Percentiles rank a stretch among this genome's conserved stretches.
Evolutionary conservation across 2,888 invertebrate genomes (phyloP).

Genomic region (Eulithis testata): DNA sequence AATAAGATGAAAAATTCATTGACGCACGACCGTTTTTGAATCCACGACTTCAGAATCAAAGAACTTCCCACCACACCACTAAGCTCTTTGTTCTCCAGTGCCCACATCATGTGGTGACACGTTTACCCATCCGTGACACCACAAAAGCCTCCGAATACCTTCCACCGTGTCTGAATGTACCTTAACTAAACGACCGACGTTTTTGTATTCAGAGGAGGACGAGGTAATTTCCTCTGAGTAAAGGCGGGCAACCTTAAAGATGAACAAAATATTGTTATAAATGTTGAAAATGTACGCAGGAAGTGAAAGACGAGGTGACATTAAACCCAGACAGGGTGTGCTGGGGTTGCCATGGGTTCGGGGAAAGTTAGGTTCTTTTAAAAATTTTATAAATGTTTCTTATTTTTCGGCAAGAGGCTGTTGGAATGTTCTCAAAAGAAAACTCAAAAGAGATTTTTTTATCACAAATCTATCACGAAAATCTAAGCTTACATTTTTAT

Average conservation of each 20-base stretch:
- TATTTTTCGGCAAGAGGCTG: no score
- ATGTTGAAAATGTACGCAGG: slow-evolving; percentile 50
- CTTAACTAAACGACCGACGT: slow-evolving; percentile 38
- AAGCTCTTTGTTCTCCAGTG: no score
- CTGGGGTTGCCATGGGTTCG: slow-evolving; percentile 38
- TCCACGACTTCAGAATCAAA: not conserved
- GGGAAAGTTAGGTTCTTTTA: not conserved
- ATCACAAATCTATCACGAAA: no score
- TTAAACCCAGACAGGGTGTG: slow-evolving; percentile 51
- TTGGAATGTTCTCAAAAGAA: no score
- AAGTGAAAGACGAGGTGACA: slow-evolving; percentile 49
- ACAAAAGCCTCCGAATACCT: slow-evolving; percentile 16
- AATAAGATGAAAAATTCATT: no score
- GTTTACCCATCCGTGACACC: slow-evolving; percentile 6
- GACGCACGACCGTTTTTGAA: not conserved
- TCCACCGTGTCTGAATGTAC: slow-evolving; percentile 32
- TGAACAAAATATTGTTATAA: slow-evolving; percentile 67
- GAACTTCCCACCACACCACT: no score
- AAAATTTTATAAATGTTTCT: no score
- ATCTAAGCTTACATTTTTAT: no score
- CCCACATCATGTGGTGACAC: slow-evolving; percentile 4
- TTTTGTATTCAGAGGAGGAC: slow-evolving; percentile 50
- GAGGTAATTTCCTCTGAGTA: slow-evolving; percentile 63
- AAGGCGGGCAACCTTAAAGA: slow-evolving; percentile 57
- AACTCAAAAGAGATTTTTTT: no score